Evolutionary conservation across 2,113 vertebrate genomes (phyloP).

Genomic region (Rhynchopsitta pachyrhyncha): DNA sequence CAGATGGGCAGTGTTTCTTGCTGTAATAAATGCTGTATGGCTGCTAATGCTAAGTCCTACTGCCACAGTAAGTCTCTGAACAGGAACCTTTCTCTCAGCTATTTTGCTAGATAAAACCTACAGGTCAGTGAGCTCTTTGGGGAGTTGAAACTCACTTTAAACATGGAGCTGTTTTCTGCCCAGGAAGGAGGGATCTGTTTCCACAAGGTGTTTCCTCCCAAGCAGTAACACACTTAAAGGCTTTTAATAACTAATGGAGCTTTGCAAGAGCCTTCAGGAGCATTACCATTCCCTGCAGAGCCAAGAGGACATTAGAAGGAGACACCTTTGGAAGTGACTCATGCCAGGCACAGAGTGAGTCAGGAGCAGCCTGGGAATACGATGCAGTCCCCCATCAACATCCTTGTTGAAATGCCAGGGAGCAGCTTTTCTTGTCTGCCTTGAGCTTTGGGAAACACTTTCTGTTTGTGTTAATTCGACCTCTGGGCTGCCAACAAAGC

Average conservation of each 20-base stretch:
- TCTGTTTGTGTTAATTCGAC: neutral
- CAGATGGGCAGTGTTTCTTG: neutral
- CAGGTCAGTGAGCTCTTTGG: neutral
- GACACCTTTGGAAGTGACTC: conserved; percentile 31
- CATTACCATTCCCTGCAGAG: neutral
- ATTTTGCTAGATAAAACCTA: neutral
- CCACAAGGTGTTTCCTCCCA: neutral
- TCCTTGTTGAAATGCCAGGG: neutral
- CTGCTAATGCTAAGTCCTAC: neutral
- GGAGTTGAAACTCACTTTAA: neutral
- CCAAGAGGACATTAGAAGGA: neutral
- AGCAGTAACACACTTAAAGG: neutral
- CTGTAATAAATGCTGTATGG: neutral
- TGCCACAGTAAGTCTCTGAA: neutral
- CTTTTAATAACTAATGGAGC: conserved; percentile 4
- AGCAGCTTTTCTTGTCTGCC: neutral
- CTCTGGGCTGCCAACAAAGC: neutral
- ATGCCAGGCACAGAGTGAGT: conserved; percentile 10
- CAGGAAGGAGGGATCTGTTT: neutral
- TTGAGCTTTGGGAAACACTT: neutral
- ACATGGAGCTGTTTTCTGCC: neutral
- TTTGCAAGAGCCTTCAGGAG: neutral
- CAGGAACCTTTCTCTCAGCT: neutral
- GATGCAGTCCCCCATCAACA: neutral
- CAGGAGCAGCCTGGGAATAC: neutral